Evolutionary conservation across 2,888 invertebrate species (phyloP).

Genomic region (Norana najaformis): DNA sequence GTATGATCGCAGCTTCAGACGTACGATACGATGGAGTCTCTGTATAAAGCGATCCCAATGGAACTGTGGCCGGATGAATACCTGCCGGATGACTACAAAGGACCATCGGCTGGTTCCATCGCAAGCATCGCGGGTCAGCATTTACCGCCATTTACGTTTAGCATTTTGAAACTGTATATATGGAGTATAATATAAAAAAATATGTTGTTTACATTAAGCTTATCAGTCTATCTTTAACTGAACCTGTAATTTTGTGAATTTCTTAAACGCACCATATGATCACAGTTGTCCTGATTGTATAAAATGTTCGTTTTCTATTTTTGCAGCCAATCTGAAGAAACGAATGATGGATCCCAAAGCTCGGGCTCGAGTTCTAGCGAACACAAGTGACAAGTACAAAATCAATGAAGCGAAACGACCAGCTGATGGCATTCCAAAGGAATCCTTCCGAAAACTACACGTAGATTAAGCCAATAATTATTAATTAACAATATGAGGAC

Average conservation of each 20-base stretch:
- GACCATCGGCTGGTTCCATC: slow-evolving; percentile 34
- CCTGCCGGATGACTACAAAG: slow-evolving; percentile 38
- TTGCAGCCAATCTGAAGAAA: slow-evolving; percentile 15
- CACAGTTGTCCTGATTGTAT: background rate
- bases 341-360: background rate
- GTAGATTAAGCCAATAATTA: slow-evolving; percentile 27
- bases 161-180: background rate
- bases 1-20: background rate
- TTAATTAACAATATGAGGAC: background rate
- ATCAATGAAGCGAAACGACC: slow-evolving; percentile 28
- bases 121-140: slow-evolving; percentile 26
- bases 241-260: background rate
- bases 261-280: background rate
- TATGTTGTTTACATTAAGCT: too few relatives aligned
- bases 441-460: slow-evolving; percentile 34
- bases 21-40: slow-evolving; percentile 34
- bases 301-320: background rate
- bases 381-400: slow-evolving; percentile 32
- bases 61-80: slow-evolving; percentile 35
- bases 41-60: slow-evolving; percentile 36
- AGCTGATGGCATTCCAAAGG: background rate
- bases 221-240: background rate
- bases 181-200: background rate
- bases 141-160: background rate
- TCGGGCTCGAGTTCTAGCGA: slow-evolving; percentile 25